Conservation (phyloP, 2,888 invertebrate genomes). For the Apamea monoglypha region DNA sequence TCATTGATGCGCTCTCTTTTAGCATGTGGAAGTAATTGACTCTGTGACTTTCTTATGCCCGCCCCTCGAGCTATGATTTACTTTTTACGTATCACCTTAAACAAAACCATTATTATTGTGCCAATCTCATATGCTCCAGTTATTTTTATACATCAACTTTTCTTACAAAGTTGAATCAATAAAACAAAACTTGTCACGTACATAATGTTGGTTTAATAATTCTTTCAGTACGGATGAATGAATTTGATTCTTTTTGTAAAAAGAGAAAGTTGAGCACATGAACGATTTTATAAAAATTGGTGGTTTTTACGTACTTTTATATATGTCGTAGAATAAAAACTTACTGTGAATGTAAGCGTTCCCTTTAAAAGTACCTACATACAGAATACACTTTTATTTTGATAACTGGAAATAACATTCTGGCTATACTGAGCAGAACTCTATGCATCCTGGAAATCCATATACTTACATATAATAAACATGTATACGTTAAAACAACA, state of each 20-base stretch:
- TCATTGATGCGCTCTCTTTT: no score
- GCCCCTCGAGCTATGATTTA: no score
- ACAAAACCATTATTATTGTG: background rate
- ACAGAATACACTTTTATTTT: background rate
- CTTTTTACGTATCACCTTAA: no score
- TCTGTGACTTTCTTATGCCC: no score
- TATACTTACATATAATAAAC: background rate
- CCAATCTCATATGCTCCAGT: background rate
- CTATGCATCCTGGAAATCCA: background rate
- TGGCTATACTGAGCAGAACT: background rate
- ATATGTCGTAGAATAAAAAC: background rate
- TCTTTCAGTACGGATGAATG: background rate
- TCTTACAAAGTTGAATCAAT: background rate
- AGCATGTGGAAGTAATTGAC: no score
- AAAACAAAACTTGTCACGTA: background rate
- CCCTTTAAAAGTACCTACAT: background rate
- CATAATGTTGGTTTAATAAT: background rate
- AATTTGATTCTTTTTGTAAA: background rate
- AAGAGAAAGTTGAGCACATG: conserved; percentile 1
- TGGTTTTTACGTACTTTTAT: background rate
- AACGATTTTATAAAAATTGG: background rate
- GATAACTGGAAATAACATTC: background rate
- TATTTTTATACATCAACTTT: background rate
- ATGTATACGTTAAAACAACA: background rate
- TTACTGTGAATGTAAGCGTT: background rate